Evolutionary conservation across 2,888 invertebrate species (phyloP), one percentile per base, ranked within the genome.

Genomic region (Phorcus lineatus): DNA sequence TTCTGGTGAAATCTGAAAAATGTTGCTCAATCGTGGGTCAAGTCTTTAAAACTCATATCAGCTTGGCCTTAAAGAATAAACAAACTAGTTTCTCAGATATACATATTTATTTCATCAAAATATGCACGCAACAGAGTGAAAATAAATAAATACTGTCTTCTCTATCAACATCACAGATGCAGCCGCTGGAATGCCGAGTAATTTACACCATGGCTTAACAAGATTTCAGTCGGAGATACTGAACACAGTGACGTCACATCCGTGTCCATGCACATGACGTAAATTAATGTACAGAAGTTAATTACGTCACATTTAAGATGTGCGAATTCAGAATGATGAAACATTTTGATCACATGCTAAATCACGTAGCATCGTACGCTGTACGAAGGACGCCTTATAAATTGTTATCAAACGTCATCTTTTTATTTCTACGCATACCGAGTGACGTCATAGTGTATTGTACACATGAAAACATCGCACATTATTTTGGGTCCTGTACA

Each of bases 111-210:
- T 74, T 47, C 40, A 74, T 74, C 24, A 47, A 74, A 47, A 47
- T 74, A 74, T 52, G 40, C 74, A 74, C 74, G 74, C 74, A 74
- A 74, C 74, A 74, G 40, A 62, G 40, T 74, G 74, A 52, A 74
- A 74, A 74, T 74, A 47, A 74, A 74, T 74, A 74, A 74, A 74
- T 74, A 74, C 74, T 74, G 74, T 74, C 62, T 62, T 62, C 62
- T 62, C 22, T 62, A 28, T 28, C 62, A 62, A 62, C 62, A 62
- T 62, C 62, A 62, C 62, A 62, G 62, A 62, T 28, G 28, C 62
- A 62, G 62, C 62, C 62, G 22, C 62, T 62, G 62, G 62, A 62
- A 62, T 62, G 62, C 62, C 62, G 28, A 62, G 22, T 16, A 62
- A 62, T 22, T 24, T 62, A 62, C 22, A 62, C 62, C 24, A 62